Evolutionary conservation across 2,888 invertebrate genomes (phyloP), one percentile per base, ranked within the genome.

Genomic region (Dioctria rufipes): DNA sequence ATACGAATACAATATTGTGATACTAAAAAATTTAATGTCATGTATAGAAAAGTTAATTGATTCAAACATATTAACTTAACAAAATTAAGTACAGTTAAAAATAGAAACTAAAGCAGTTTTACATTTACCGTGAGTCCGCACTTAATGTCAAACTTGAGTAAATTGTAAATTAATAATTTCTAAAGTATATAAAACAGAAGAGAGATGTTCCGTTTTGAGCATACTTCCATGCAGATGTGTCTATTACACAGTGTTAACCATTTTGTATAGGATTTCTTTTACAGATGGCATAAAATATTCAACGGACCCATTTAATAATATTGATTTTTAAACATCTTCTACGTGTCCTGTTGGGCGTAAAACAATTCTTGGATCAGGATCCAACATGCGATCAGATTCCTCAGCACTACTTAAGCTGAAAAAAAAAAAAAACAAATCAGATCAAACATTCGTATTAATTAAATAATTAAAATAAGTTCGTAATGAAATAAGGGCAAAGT

Each of bases 361-460:
- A 43, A 92, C 92, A 85, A 92, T 92, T 85, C 92, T 88, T 78
- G 94, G 94, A 86, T 94, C 93, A 46, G 93, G 92, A 86, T 94
- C 94, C 84, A 94, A 90, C 93, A 94, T 94, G 84, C 94, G 92
- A 87, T 94, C 94, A 84, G 93, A 93, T 87, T 94, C 94, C 87
- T 94, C 94, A 78, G 92, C 92, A 86, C 92, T 92, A 90, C 92
- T 93, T 85, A 92, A 87, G 86, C 92, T 92, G 89, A 80, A 90
- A 90, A 84, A 80, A 84, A 86, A 85, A 85, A n/a, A 3, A 49
- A n/a, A n/a, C n/a, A n/a, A 51, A 46, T 51, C 13, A 9, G 51
- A 11, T 9, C 11, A 51, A 51, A 25, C 0, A 25, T 25, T 25
- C 25, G 25, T 25, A 25, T 25, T 25, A 25, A 25, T 25, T 25